These are phyloP conservation scores for Picus viridis DNA, from an alignment of 2,797 vertebrate species.

Conservation along the genomic window DNA sequence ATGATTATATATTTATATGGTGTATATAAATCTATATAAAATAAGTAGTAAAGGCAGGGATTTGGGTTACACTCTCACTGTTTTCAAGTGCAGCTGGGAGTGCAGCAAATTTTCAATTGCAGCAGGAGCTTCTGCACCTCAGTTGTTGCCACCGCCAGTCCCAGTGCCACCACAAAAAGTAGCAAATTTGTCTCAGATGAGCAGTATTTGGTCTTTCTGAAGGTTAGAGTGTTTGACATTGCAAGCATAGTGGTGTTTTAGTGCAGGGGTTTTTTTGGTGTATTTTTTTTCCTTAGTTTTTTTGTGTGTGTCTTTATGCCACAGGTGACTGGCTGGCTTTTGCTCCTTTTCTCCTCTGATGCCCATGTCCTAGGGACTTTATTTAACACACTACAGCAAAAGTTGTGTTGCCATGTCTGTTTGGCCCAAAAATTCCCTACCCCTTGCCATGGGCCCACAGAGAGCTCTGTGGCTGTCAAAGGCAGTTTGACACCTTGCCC, in stretches of 20 bases:
- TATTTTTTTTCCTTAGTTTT: background rate
- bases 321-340: background rate
- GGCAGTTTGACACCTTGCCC: background rate
- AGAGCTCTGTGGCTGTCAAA: background rate
- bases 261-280: background rate
- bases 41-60: background rate
- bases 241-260: background rate
- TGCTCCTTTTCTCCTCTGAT: accelerated
- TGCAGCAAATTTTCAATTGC: background rate
- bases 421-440: background rate
- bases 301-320: too few relatives aligned
- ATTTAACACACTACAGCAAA: background rate
- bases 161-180: background rate
- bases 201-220: background rate
- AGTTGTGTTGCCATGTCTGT: background rate
- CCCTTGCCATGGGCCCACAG: background rate
- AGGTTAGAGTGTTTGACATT: background rate
- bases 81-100: background rate
- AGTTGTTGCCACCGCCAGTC: background rate
- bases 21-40: background rate
- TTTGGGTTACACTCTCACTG: accelerated
- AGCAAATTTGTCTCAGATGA: background rate
- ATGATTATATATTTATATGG: background rate
- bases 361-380: background rate
- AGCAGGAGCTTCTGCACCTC: background rate